Percentiles rank a stretch among this genome's conserved stretches.
These are phyloP conservation scores for Diadromus collaris DNA, from an alignment of 2,888 invertebrate genomes.

Conservation along the genomic window DNA sequence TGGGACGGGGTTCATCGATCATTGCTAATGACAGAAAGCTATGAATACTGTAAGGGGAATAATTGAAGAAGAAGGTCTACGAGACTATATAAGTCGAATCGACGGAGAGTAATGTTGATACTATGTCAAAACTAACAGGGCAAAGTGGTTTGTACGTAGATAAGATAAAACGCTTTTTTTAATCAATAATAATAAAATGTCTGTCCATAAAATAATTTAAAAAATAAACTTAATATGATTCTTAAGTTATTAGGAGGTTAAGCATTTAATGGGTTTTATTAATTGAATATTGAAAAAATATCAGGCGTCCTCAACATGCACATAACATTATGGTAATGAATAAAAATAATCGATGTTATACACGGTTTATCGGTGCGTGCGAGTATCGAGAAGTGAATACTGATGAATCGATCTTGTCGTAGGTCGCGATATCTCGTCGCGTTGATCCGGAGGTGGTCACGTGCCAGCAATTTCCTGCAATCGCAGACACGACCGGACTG, in stretches of 20 bases:
- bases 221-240: not conserved
- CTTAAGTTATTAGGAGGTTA: not conserved
- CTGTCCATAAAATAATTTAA: too few relatives aligned
- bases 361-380: not conserved
- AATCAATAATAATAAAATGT: too few relatives aligned
- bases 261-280: not conserved
- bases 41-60: not conserved
- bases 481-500: conserved; percentile 42
- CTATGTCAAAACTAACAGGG: too few relatives aligned
- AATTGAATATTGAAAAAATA: not conserved
- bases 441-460: conserved; percentile 53
- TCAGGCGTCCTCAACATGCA: not conserved
- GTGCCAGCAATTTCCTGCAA: conserved; percentile 42
- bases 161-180: too few relatives aligned
- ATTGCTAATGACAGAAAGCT: not conserved
- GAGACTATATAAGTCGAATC: not conserved
- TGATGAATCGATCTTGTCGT: conserved; percentile 54
- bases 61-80: too few relatives aligned
- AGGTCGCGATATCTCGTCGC: conserved; percentile 53
- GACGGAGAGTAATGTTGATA: not conserved
- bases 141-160: too few relatives aligned
- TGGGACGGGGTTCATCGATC: conserved; percentile 6
- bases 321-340: conserved; percentile 19
- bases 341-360: conserved; percentile 5
- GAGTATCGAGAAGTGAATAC: conserved; percentile 50